phyloP scores from a whole-genome alignment of 2,113 vertebrate species.

The Periophthalmus modestus region DNA sequence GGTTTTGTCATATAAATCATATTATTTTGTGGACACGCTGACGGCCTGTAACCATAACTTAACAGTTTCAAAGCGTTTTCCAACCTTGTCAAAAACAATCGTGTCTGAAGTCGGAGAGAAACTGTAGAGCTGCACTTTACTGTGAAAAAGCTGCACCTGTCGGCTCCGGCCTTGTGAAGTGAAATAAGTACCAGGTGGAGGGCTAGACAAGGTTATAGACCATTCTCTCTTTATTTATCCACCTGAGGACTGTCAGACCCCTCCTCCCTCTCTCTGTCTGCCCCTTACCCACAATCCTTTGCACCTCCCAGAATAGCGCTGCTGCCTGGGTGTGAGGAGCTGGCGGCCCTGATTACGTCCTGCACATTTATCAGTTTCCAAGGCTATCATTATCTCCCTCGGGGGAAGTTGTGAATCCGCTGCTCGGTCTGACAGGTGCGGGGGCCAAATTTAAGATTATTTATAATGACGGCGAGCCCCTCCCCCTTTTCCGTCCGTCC shows the following conservation, averaged over 20 bases:
- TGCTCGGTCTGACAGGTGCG: constrained; percentile 69
- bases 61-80: constrained; percentile 14
- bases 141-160: constrained; percentile 3
- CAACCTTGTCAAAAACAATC: constrained; percentile 19
- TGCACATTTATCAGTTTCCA: constrained; percentile 74
- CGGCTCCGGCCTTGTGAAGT: constrained; percentile 17
- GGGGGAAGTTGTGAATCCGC: constrained; percentile 61
- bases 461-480: constrained; percentile 63
- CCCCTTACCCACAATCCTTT: constrained; percentile 31
- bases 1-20: too few relatives aligned
- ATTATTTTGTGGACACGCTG: too few relatives aligned
- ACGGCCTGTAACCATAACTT: too few relatives aligned
- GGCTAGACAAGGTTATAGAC: constrained; percentile 29
- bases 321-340: constrained; percentile 35
- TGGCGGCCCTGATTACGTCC: constrained; percentile 62
- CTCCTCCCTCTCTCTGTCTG: background rate
- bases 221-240: constrained; percentile 48
- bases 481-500: background rate
- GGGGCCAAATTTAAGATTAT: constrained; percentile 72
- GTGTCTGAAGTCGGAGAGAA: constrained; percentile 14
- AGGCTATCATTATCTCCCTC: constrained; percentile 71
- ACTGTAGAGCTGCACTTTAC: background rate
- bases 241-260: constrained; percentile 46
- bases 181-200: constrained; percentile 6
- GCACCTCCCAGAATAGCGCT: constrained; percentile 67